These are phyloP conservation scores for Heliconius eleuchia DNA, from an alignment of 1,140 invertebrate genomes.

Conservation along the genomic window DNA sequence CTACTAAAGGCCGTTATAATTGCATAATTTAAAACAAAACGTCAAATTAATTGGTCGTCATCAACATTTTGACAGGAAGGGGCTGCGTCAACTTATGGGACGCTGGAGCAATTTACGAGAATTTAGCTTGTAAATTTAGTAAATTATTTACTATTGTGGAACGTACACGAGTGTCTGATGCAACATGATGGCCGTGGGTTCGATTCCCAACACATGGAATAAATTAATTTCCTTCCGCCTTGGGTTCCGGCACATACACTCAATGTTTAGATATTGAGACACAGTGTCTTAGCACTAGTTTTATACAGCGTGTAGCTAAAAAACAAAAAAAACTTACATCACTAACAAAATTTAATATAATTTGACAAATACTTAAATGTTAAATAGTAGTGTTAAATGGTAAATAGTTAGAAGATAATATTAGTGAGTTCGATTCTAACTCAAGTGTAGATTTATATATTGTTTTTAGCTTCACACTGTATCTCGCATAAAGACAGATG, in stretches of 20 bases:
- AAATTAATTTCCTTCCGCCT: neutral
- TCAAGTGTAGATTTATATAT: no score
- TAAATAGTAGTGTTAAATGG: no score
- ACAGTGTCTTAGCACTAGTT: no score
- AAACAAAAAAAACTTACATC: no score
- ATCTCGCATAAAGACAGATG: no score
- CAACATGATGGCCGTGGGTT: neutral
- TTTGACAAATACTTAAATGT: no score
- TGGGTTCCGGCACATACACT: neutral
- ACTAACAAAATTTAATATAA: no score
- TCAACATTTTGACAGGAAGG: constrained; percentile 9
- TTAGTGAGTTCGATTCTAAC: no score
- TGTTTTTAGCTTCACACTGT: no score
- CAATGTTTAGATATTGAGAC: no score
- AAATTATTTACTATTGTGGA: neutral
- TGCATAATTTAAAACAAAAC: constrained; percentile 14
- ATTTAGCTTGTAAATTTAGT: constrained; percentile 15
- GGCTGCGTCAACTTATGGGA: constrained; percentile 9
- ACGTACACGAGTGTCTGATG: neutral
- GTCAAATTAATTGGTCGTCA: constrained; percentile 6
- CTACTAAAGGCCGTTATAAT: neutral
- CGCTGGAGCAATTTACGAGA: neutral
- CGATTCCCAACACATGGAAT: neutral
- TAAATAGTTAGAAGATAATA: no score
- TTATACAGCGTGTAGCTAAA: no score